Percentiles rank a stretch among this genome's conserved stretches.
Conservation (phyloP, 2,113 vertebrate genomes). For the Pholis gunnellus region DNA sequence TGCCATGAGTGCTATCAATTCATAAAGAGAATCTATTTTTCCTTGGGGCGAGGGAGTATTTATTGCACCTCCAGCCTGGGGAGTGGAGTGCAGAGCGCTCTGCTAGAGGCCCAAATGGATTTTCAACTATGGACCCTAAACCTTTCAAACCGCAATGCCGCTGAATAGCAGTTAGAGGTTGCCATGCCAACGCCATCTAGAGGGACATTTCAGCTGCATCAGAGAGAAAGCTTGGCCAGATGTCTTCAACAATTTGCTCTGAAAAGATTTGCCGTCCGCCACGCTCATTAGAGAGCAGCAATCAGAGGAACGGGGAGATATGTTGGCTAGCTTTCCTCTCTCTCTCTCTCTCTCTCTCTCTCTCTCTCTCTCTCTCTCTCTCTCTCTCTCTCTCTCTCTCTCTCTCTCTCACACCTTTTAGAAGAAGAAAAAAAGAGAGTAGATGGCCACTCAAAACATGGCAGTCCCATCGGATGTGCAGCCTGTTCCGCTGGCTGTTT, state of each 20-base stretch:
- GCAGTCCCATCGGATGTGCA: slow-evolving; percentile 33
- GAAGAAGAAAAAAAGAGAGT: slow-evolving; percentile 40
- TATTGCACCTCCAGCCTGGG: slow-evolving; percentile 82
- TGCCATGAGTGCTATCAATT: slow-evolving; percentile 82
- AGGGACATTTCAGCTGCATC: slow-evolving; percentile 92
- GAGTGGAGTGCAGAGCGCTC: slow-evolving; percentile 80
- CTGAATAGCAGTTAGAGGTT: slow-evolving; percentile 98
- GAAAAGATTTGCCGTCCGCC: slow-evolving; percentile 92
- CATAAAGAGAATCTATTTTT: slow-evolving; percentile 81
- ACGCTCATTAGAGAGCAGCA: slow-evolving; percentile 95
- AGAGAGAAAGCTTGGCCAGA: slow-evolving; percentile 96
- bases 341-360: slow-evolving; percentile 26
- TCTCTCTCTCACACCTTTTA: slow-evolving; percentile 24
- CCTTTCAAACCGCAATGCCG: slow-evolving; percentile 92
- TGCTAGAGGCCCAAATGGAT: slow-evolving; percentile 97
- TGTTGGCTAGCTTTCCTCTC: slow-evolving; percentile 76
- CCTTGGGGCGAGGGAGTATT: slow-evolving; percentile 78
- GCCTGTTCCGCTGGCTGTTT: slow-evolving; percentile 82
- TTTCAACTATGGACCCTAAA: slow-evolving; percentile 96
- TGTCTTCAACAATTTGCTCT: slow-evolving; percentile 99
- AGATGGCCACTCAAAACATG: slow-evolving; percentile 59
- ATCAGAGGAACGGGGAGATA: slow-evolving; percentile 87
- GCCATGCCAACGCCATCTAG: slow-evolving; percentile 97
- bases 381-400: slow-evolving; percentile 10
- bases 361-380: slow-evolving; percentile 31